Percentiles rank a stretch among this genome's conserved stretches.
Conservation (phyloP, 2,888 invertebrate species). For the Drosophila helvetica region DNA sequence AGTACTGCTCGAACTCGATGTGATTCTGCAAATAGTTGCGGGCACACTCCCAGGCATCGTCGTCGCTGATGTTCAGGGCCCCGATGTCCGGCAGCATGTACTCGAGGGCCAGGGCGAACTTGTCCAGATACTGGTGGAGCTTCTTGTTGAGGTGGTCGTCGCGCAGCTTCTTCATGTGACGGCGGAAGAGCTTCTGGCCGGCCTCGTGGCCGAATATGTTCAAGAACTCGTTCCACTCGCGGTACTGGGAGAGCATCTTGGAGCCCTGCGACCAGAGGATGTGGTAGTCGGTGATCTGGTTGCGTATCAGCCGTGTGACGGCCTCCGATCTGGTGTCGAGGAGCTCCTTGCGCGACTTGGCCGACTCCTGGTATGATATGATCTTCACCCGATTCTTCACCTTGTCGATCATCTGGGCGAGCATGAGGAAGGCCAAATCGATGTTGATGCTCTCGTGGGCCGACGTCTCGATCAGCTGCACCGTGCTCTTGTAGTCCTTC, state of each 20-base stretch:
- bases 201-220: slow-evolving; percentile 95
- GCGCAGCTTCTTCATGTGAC: slow-evolving; percentile 91
- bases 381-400: slow-evolving; percentile 89
- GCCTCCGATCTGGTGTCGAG: slow-evolving; percentile 96
- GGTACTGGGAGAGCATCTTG: slow-evolving; percentile 93
- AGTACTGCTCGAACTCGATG: slow-evolving; percentile 96
- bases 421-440: slow-evolving; percentile 93
- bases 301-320: slow-evolving; percentile 92
- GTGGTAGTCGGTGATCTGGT: slow-evolving; percentile 92
- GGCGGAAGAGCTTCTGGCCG: slow-evolving; percentile 90
- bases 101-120: slow-evolving; percentile 90
- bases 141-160: slow-evolving; percentile 92
- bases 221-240: slow-evolving; percentile 94
- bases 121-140: slow-evolving; percentile 90
- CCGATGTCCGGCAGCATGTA: slow-evolving; percentile 91
- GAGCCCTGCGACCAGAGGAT: slow-evolving; percentile 94
- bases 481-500: slow-evolving; percentile 95
- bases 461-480: slow-evolving; percentile 96
- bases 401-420: slow-evolving; percentile 97
- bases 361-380: slow-evolving; percentile 92
- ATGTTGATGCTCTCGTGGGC: slow-evolving; percentile 98
- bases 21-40: slow-evolving; percentile 94
- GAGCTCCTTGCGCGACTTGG: slow-evolving; percentile 93
- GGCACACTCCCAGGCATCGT: slow-evolving; percentile 94
- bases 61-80: slow-evolving; percentile 85